phyloP scores from a whole-genome alignment of 2,113 vertebrate species.

The Hemiscyllium ocellatum region DNA sequence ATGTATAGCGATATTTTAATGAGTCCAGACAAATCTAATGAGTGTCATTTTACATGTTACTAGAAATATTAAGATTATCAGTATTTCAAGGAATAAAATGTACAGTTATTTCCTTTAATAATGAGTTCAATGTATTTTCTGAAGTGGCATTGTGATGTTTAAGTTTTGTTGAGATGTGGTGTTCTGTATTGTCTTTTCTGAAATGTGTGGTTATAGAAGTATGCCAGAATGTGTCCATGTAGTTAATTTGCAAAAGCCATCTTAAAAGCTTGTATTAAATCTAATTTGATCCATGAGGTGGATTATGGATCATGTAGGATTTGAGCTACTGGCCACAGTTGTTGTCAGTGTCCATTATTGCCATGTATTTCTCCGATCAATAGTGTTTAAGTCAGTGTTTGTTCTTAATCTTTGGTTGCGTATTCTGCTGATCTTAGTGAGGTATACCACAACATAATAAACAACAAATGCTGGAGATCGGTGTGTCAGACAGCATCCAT shows the following conservation, averaged over 20 bases:
- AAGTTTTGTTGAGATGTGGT: neutral
- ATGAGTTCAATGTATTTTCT: conserved; percentile 62
- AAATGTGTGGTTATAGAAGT: neutral
- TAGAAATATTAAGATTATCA: conserved; percentile 72
- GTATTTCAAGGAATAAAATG: conserved; percentile 66
- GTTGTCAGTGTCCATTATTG: neutral
- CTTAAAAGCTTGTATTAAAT: conserved; percentile 11
- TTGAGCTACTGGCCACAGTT: neutral
- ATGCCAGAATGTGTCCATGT: neutral
- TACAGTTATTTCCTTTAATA: conserved; percentile 73
- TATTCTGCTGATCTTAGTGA: neutral
- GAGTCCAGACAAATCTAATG: conserved; percentile 76
- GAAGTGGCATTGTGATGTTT: neutral
- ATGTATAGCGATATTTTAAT: conserved; percentile 80
- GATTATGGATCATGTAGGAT: neutral
- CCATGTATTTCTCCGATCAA: neutral
- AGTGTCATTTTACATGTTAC: conserved; percentile 73
- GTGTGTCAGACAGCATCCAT: too few relatives aligned
- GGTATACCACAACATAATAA: neutral
- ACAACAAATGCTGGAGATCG: too few relatives aligned
- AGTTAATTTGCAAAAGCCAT: neutral
- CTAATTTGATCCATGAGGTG: neutral
- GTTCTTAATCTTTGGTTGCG: neutral
- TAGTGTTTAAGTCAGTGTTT: neutral
- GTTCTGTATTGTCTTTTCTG: neutral